Base-by-base conservation (phyloP, 2,888 invertebrate species). In the Leucophenga montana region DNA sequence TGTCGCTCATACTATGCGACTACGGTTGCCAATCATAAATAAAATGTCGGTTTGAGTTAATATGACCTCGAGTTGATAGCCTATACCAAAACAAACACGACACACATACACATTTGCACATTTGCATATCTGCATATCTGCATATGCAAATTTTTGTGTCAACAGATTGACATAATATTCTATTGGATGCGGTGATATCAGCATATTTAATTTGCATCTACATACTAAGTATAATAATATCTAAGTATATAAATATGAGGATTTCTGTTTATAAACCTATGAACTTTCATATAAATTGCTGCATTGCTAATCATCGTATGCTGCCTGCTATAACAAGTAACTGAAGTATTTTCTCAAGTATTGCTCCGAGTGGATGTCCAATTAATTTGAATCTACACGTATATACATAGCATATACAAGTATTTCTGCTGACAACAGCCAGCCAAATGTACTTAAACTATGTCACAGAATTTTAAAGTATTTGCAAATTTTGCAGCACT, bases 111-210 rank as follows among this genome's bases (percentile, higher is more conserved):
- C 11, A 22, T 31, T 53, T 39, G 59, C 59, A 20, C 59, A 62
- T 59, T 53, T 68, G n/a, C n/a, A n/a, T 70, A 16, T 53, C 20
- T 9, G 59, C 59, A 33, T 31, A 22, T 27, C 6, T 57, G 27
- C 54, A 56, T 79, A 85, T 84, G 79, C 74, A 78, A 78, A 84
- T 84, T 77, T 78, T 64, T 75, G 65, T 78, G 74, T 75, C 77
- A 85, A 78, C 77, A 79, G 72, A 78, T 85, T 83, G 79, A 69
- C 73, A 73, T 65, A 71, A 74, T 73, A 68, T 69, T 18, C 39
- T 69, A 68, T 66, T 70, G 66, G 68, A 8, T 3, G 70, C 65
- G 71, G 48, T 68, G 59, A 73, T 59, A 66, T 62, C 54, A 39
- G 54, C 54, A 50, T 59, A 68, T 71, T 66, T 75, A 78, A 77